Conservation (phyloP, 2,797 vertebrate genomes). For the Oryzias sinensis region DNA sequence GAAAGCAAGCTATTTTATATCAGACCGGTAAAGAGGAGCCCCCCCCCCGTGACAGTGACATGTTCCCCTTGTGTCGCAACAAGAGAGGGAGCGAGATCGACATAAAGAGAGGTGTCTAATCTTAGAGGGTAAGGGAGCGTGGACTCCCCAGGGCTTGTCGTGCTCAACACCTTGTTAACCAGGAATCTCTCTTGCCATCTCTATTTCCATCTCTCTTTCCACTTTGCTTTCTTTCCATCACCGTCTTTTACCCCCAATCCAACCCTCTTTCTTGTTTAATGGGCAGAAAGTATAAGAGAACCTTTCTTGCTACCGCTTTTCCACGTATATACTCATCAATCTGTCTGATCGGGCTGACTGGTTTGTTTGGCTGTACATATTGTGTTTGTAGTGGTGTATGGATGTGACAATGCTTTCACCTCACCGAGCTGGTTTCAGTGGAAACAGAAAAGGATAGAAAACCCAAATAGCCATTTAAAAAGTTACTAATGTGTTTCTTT, state of each 20-base stretch:
- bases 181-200: slow-evolving; percentile 72
- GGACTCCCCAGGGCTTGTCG: slow-evolving; percentile 78
- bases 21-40: slow-evolving; percentile 15
- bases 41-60: slow-evolving; percentile 57
- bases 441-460: too few species aligned
- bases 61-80: slow-evolving; percentile 65
- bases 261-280: slow-evolving; percentile 12
- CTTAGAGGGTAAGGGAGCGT: slow-evolving; percentile 78
- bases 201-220: slow-evolving; percentile 59
- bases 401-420: too few species aligned
- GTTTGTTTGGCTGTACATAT: not conserved
- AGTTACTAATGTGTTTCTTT: too few species aligned
- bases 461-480: too few species aligned
- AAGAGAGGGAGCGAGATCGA: slow-evolving; percentile 69
- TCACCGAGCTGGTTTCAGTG: too few species aligned
- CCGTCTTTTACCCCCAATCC: slow-evolving; percentile 15
- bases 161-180: slow-evolving; percentile 86
- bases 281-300: slow-evolving; percentile 11
- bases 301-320: slow-evolving; percentile 3
- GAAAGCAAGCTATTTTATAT: slow-evolving; percentile 24
- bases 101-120: slow-evolving; percentile 84
- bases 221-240: slow-evolving; percentile 35
- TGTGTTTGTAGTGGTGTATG: not conserved
- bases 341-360: not conserved
- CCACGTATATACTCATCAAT: slow-evolving; percentile 6